Evolutionary conservation across 2,888 invertebrate genomes (phyloP), one percentile per base, ranked within the genome.

Genomic region (Plebejus argus): DNA sequence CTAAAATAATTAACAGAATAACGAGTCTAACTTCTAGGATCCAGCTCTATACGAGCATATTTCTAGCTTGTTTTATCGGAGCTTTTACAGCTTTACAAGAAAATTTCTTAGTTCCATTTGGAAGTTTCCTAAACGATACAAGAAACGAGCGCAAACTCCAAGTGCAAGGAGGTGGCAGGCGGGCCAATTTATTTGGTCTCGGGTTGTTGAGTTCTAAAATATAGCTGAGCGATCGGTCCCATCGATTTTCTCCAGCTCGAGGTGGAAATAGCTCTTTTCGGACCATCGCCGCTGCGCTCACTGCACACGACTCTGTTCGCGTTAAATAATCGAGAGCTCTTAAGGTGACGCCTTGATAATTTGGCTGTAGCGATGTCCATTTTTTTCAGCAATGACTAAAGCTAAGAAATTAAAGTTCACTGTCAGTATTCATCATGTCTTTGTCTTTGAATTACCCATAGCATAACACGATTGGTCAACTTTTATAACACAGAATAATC

Each of bases 231-330:
- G 79, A 76, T 61, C 76, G 70, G 76, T 79, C 76, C 83, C 82
- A 85, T 85, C 83, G 85, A 88, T 90, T 88, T 86, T 84, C 85
- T 85, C 86, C 84, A 80, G 81, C 80, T 83, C 80, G 85, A 87
- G 84, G 87, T 88, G 86, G 84, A 87, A 89, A 87, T 88, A 86
- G 88, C 87, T 88, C 85, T 89, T 86, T 87, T 85, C 85, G 83
- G 85, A 86, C 85, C 85, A 88, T 87, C 87, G 85, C 84, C 84
- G 82, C 81, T 81, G 83, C 83, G 83, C 82, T 83, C 83, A 83
- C 82, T 82, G 81, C 82, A 49, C 83, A 84, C 84, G 82, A 83
- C 83, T 83, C 83, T 82, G 82, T 84, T 83, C 82, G 84, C 86
- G 84, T 84, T 88, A 85, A 89, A 90, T 90, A 89, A 89, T 90